Base-by-base conservation (phyloP, 2,797 vertebrate species). In the Macroramphosus scolopax region DNA sequence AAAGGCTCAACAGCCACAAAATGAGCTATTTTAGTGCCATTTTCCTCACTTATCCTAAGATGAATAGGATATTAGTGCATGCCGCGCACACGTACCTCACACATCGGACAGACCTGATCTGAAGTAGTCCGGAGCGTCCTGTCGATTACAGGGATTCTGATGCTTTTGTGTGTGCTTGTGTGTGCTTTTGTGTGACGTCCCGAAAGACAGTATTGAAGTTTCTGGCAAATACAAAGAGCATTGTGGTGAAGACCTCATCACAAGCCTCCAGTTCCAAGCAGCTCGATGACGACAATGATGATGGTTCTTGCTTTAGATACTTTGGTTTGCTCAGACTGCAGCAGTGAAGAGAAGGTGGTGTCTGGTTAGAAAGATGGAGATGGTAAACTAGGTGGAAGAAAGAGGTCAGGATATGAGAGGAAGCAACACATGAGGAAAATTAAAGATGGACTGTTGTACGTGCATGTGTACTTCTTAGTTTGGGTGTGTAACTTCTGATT, bases 191-290 rank as follows among this genome's bases (percentile, higher is more conserved):
- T 41, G 63, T 70, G 75, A 61, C 70, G 74, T 64, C 49, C 15
- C 52, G 56, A 79, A 80, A 83, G 73, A 79, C 55, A 55, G 59
- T 68, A 58, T 83, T 83, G 79, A 78, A 78, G 63, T 72, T 41
- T 68, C 20, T 74, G 77, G 77, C 78, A 69, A 73, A 64, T 72
- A 69, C 63, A 80, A 66, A 83, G 75, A 74, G 68, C 54, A 47
- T 56, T 47, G 54, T 66, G 51, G 59, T 36, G 33, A 53, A 56
- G 78, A 75, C 70, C 68, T 73, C 71, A 26, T 60, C 72, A 68
- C 75, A 81, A 63, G 51, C 65, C 70, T 40, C 47, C 46, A 48
- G 53, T 54, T 67, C 31, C 47, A 64, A 73, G 42, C 54, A 29
- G 53, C 61, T 68, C 43, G 26, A 32, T 57, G 51, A 60, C 41